These are phyloP conservation scores for Cryptocephalus moraei DNA, from an alignment of 2,888 invertebrate genomes.

Conservation along the genomic window DNA sequence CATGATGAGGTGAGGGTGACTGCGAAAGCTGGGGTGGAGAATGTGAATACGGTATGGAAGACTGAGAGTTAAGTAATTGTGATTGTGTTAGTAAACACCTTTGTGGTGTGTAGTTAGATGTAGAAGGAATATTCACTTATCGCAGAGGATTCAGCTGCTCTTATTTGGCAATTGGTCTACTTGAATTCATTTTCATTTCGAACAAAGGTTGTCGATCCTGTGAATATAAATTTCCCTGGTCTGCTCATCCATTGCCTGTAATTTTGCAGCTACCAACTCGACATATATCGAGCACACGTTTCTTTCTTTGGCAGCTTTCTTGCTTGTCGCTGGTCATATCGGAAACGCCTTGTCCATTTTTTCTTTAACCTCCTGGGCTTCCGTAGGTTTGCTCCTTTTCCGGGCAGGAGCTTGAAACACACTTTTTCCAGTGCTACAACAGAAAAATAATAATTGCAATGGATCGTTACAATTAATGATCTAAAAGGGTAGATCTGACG, in stretches of 20 bases:
- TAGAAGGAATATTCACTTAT: too few species aligned
- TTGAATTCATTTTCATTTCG: background rate
- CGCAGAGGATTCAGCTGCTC: too few species aligned
- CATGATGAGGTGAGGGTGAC: too few species aligned
- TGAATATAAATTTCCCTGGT: background rate
- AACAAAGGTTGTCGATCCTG: background rate
- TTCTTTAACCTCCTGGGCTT: background rate
- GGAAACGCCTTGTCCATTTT: background rate
- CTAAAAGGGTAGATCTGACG: too few species aligned
- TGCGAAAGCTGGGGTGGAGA: too few species aligned
- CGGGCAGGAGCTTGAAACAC: background rate
- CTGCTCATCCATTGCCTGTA: background rate
- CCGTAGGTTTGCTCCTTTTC: background rate
- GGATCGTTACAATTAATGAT: too few species aligned
- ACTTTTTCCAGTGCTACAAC: background rate
- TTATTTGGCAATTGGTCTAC: background rate
- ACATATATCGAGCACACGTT: background rate
- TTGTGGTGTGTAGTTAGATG: too few species aligned
- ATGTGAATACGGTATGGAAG: too few species aligned
- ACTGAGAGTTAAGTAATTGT: too few species aligned
- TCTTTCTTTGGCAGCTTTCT: background rate
- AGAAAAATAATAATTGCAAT: background rate
- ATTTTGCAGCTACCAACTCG: background rate
- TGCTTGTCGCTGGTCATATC: background rate
- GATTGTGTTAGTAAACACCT: too few species aligned